Evolutionary conservation across 1,140 invertebrate genomes (phyloP), one percentile per base, ranked within the genome.

Genomic region (Drosophila suzukii): DNA sequence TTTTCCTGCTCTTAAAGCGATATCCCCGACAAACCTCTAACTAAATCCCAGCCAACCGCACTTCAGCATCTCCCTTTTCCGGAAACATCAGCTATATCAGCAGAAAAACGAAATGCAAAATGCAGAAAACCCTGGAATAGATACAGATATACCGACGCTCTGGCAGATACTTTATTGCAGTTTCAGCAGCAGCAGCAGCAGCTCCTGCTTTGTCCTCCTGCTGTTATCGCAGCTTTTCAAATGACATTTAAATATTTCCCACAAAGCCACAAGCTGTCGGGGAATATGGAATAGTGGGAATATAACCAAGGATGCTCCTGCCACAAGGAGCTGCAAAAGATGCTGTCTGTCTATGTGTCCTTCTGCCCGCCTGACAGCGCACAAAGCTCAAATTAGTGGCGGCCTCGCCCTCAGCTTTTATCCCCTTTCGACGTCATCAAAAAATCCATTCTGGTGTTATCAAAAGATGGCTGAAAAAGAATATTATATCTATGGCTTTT

Each of bases 201-300:
- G 44, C n/a, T 75, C 51, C 61, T 46, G 70, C 46, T 38, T 56
- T 53, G 43, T 50, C 43, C 30, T 34, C 66, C 32, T 55, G 36
- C 49, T 41, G 75, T 55, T 68, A 78, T 67, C 67, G 59, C 75
- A 63, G 79, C 77, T 63, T 62, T 78, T 84, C 67, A 62, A 80
- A 89, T 89, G 84, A 74, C 83, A 89, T 88, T 88, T 88, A 80
- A 89, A 88, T 84, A 89, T 80, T 77, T 70, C 61, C 53, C 80
- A 77, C 66, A 65, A 71, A 81, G 73, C 85, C 84, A 55, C 84
- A 89, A 78, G 50, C 84, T 88, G 84, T 84, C 84, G 63, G 72
- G 38, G 73, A 67, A 78, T 78, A 62, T 73, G 39, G 73, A 67
- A 78, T 78, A 66, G 79, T 72, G 61, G 51, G 62, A 68, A 74